Conservation (phyloP, 2,113 vertebrate species). For the Tringa solitaria region DNA sequence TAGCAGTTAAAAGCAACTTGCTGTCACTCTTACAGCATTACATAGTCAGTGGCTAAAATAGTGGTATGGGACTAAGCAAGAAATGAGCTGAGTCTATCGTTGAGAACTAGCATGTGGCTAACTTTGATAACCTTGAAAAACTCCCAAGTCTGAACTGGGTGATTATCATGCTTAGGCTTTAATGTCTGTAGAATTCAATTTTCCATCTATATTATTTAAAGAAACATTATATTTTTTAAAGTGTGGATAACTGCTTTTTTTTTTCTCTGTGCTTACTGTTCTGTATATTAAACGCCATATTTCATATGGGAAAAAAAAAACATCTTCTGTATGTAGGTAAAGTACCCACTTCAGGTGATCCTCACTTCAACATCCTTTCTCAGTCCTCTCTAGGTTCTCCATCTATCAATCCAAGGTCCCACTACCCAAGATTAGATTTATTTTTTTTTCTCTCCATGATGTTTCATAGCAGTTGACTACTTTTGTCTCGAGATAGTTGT, state of each 20-base stretch:
- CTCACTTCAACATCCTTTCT: background rate
- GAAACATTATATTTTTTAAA: background rate
- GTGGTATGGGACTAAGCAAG: background rate
- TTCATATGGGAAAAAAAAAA: background rate
- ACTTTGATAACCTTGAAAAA: background rate
- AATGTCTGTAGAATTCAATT: background rate
- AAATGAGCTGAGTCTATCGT: fast-evolving
- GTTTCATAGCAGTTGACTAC: background rate
- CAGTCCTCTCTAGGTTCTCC: background rate
- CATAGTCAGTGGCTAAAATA: background rate
- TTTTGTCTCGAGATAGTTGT: background rate
- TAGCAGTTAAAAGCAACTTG: slow-evolving; percentile 1
- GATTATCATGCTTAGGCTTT: background rate
- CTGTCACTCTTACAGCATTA: background rate
- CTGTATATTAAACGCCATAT: background rate
- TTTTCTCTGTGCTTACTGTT: background rate
- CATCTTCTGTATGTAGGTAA: background rate
- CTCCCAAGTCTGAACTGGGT: background rate
- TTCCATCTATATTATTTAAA: background rate
- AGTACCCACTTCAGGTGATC: background rate
- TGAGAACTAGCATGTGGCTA: background rate
- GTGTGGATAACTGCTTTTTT: background rate
- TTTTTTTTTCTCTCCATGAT: background rate
- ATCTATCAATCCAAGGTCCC: background rate
- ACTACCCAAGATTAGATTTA: background rate